Percentiles rank a stretch among this genome's conserved stretches.
Evolutionary conservation across 30 jellyfish, hydroid and myxozoan species (phyloP).

Genomic region (Turritopsis rubra): DNA sequence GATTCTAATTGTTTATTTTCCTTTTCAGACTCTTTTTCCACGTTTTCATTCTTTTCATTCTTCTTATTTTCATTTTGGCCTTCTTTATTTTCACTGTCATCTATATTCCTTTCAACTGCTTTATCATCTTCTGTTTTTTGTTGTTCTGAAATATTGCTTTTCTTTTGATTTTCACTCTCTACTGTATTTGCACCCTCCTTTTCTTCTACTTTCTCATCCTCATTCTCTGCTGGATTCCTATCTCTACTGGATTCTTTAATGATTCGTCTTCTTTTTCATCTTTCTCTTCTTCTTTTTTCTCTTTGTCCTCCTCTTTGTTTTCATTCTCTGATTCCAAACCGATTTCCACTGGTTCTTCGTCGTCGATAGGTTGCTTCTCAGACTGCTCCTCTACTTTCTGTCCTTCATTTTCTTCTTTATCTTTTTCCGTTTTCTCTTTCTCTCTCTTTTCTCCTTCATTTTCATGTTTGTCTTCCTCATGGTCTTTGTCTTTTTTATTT

Average conservation of each 20-base stretch:
- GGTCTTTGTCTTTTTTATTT: not conserved
- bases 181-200: not conserved
- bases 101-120: not conserved
- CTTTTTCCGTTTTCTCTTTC: not conserved
- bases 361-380: not conserved
- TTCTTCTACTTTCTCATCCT: not conserved
- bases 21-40: too few relatives aligned
- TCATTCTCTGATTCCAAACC: not conserved
- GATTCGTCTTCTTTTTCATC: slow-evolving; percentile 4
- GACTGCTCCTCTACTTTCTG: not conserved
- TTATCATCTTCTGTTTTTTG: too few relatives aligned
- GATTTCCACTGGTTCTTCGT: not conserved
- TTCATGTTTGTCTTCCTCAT: not conserved
- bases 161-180: too few relatives aligned
- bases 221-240: not conserved
- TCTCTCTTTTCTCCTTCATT: not conserved
- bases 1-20: too few relatives aligned
- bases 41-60: too few relatives aligned
- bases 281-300: not conserved
- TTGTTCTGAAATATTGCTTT: too few relatives aligned
- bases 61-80: too few relatives aligned
- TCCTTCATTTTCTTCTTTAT: not conserved
- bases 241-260: not conserved
- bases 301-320: not conserved
- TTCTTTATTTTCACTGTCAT: not conserved